Evolutionary conservation across 2,888 invertebrate species (phyloP), one percentile per base, ranked within the genome.

Genomic region (Pinctada fucata): DNA sequence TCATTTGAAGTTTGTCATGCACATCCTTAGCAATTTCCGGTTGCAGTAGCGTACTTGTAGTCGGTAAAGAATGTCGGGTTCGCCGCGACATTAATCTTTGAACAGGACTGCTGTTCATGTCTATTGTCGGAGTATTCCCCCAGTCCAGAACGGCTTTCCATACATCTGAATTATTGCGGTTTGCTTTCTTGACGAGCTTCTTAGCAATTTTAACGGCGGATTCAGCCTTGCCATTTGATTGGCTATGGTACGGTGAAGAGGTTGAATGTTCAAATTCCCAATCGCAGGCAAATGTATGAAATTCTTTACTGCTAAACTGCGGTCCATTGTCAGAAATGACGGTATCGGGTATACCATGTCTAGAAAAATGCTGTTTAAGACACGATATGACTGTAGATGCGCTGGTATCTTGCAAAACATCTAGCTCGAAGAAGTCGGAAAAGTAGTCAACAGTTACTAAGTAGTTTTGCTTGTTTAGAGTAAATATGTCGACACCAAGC

Each of bases 261-360:
- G 73, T 73, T 3, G 52, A 10, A 31, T 78, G 69, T 31, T 72
- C 72, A 16, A 78, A 68, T 64, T 74, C 78, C 74, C 69, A 78
- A 0, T 68, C 68, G n/a, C 16, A 45, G 3, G 71, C 48, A 50
- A 78, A 78, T 6, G 65, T 51, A 2, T 45, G 48, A 69, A 78
- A 78, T 63, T 63, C 31, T 5, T 16, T 4, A 8, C 45, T 50
- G n/a, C 10, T 45, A 13, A 80, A 79, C 49, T 79, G 79, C 4
- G 84, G 81, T 6, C 82, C 84, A 64, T 79, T 81, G 63, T 82
- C 82, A 3, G 75, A 74, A 45, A 83, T 49, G 4, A 82, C 66
- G 51, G 13, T 49, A 3, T 78, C 78, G 52, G 82, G 80, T 49
- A 80, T 81, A 8, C 84, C 84, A 72, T 81, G 75, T 47, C 79